Base-by-base conservation (phyloP, 2,797 vertebrate species). In the Tragopan temminckii region DNA sequence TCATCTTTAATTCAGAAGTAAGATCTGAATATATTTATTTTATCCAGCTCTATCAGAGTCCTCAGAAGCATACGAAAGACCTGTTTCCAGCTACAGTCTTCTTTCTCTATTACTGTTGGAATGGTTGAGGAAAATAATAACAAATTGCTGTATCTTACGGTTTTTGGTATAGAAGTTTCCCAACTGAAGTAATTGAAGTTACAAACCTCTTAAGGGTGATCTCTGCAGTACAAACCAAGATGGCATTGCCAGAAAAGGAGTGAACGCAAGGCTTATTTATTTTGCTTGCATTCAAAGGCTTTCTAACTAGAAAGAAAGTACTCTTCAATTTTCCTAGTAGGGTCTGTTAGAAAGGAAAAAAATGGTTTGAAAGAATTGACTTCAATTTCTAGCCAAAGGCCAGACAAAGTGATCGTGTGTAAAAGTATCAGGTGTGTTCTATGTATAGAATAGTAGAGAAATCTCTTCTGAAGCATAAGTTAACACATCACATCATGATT, bases 381-480 rank as follows among this genome's bases (percentile, higher is more conserved):
- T 85, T 67, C 25, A 74, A 64, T 90, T 92, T 82, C 48, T 50
- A 71, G 68, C 81, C 84, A 29, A 23, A 87, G 71, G 59, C 62
- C 72, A 64, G 69, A 74, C n/a, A 74, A 53, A 74, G 35, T 53
- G 55, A 58, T 58, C 58, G 10, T 3, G 0, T 52, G 7, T 3
- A 78, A 63, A 76, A 4, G 3, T 36, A 53, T 89, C 82, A 46
- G 85, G 66, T 46, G n/a, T 50, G 20, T 80, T 92, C 62, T 61
- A 5, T 68, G 13, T 71, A 43, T 25, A 63, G 70, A 75, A 52
- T 31, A n/a, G 62, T 29, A 57, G 35, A 48, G 83, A 63, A 89
- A 76, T 84, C 42, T 59, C 42, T 62, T 85, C 52, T 20, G 38
- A 83, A 85, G 68, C 75, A 67, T 81, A 38, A 67, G 59, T 82